Conservation (phyloP, 2,888 invertebrate species). For the Euspilapteryx auroguttella region DNA sequence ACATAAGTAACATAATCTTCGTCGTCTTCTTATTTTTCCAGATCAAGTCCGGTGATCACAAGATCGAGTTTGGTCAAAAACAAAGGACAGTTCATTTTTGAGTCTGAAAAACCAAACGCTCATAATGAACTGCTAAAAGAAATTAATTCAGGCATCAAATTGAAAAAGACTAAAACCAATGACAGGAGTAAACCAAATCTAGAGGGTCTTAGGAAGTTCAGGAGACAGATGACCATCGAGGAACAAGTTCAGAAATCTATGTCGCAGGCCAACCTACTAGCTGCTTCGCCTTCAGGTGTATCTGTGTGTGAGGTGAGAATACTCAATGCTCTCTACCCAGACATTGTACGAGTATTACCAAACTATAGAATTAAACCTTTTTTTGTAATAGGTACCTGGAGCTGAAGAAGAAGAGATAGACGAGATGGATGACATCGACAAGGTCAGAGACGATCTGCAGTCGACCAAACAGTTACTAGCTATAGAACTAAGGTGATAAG, state of each 20-base stretch:
- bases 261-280: slow-evolving; percentile 65
- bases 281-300: slow-evolving; percentile 49
- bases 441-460: slow-evolving; percentile 86
- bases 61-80: slow-evolving; percentile 66
- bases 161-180: slow-evolving; percentile 78
- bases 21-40: too few species aligned
- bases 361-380: too few species aligned
- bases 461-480: slow-evolving; percentile 91
- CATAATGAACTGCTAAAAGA: slow-evolving; percentile 81
- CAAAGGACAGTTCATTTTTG: slow-evolving; percentile 81
- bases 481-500: slow-evolving; percentile 67
- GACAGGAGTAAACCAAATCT: slow-evolving; percentile 85
- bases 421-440: slow-evolving; percentile 90
- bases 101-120: slow-evolving; percentile 79
- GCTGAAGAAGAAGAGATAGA: slow-evolving; percentile 73
- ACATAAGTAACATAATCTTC: too few species aligned
- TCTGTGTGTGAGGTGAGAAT: slow-evolving; percentile 25
- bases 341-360: too few species aligned
- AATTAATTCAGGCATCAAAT: slow-evolving; percentile 75
- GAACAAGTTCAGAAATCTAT: slow-evolving; percentile 85
- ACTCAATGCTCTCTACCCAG: too few species aligned
- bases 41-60: slow-evolving; percentile 64
- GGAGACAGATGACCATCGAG: slow-evolving; percentile 87
- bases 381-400: background rate
- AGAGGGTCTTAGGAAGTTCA: slow-evolving; percentile 82